Evolutionary conservation across 2,113 vertebrate species (phyloP).

Genomic region (Melospiza melodia): DNA sequence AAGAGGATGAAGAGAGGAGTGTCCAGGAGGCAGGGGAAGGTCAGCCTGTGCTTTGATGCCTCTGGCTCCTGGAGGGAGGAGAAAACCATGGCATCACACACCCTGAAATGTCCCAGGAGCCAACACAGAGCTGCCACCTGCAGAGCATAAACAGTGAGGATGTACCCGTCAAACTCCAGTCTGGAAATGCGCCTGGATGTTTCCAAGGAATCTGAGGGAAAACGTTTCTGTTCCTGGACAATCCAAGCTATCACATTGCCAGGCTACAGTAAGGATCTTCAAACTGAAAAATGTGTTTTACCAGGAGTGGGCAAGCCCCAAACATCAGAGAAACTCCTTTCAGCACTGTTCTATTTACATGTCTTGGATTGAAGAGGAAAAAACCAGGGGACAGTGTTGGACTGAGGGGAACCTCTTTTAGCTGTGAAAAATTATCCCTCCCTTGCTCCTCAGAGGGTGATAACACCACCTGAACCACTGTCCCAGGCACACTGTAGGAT

Average conservation of each 20-base stretch:
- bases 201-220: conserved; percentile 41
- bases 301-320: neutral
- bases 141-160: neutral
- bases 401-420: neutral
- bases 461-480: neutral
- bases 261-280: neutral
- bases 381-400: neutral
- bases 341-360: neutral
- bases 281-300: conserved; percentile 15
- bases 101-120: neutral
- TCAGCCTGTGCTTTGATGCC: neutral
- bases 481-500: neutral
- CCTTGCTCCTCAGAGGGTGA: neutral
- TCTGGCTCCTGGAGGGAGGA: neutral
- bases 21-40: neutral
- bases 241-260: conserved; percentile 24
- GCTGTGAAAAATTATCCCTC: neutral
- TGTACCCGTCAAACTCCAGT: neutral
- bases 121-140: neutral
- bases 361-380: neutral
- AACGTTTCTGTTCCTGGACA: conserved; percentile 33
- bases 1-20: neutral
- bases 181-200: conserved; percentile 19
- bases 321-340: conserved; percentile 18
- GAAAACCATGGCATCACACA: neutral